A percentile compares a stretch with the other conserved stretches of the same genome.
Evolutionary conservation across 2,888 invertebrate genomes (phyloP).

Genomic region (Geotrupes spiniger): DNA sequence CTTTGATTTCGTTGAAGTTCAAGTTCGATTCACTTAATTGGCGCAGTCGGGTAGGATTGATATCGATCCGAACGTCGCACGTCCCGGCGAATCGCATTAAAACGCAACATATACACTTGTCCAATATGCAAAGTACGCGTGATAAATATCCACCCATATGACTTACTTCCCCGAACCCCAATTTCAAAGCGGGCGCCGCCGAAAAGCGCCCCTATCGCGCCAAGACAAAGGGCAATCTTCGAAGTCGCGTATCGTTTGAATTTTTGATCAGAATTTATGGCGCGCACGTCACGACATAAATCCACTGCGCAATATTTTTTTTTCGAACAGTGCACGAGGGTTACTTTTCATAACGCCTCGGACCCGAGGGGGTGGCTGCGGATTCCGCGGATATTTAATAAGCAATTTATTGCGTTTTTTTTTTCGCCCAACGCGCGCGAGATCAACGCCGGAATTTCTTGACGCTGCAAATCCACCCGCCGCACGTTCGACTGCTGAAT

Average conservation of each 20-base stretch:
- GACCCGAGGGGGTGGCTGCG: too few relatives aligned
- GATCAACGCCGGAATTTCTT: too few relatives aligned
- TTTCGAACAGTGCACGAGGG: too few relatives aligned
- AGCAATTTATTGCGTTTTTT: too few relatives aligned
- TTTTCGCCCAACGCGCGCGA: too few relatives aligned
- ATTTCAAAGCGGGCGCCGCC: conserved; percentile 15
- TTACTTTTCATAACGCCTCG: too few relatives aligned
- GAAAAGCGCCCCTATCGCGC: conserved; percentile 26
- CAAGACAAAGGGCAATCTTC: conserved; percentile 28
- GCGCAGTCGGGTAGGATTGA: too few relatives aligned
- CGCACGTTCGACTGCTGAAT: conserved; percentile 3
- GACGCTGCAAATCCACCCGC: conserved; percentile 1
- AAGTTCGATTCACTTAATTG: too few relatives aligned
- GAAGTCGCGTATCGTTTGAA: conserved; percentile 22
- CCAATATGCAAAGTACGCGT: conserved; percentile 34
- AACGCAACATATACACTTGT: conserved; percentile 20
- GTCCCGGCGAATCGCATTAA: too few relatives aligned
- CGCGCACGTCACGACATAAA: conserved; percentile 42
- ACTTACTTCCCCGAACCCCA: conserved; percentile 25
- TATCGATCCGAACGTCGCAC: too few relatives aligned
- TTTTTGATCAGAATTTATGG: conserved; percentile 46
- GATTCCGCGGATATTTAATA: too few relatives aligned
- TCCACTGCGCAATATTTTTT: conserved; percentile 35
- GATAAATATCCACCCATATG: conserved; percentile 34
- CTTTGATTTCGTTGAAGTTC: too few relatives aligned